Conservation (phyloP, 2,888 invertebrate species). For the Tenthredo distinguenda region DNA sequence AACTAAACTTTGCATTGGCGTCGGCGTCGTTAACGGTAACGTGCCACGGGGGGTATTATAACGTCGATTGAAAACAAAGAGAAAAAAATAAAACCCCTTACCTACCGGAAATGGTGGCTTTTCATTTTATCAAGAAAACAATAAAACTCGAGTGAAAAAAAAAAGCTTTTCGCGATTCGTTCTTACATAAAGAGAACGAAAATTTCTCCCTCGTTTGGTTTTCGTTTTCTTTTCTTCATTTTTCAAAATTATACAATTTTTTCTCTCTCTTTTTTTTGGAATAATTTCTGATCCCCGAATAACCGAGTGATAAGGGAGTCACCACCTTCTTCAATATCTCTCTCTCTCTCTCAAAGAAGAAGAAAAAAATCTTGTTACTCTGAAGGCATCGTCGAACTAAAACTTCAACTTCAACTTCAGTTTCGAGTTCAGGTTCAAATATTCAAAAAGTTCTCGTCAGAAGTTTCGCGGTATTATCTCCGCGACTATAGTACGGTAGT, state of each 20-base stretch:
- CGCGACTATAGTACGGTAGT: background rate
- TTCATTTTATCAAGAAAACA: slow-evolving; percentile 1
- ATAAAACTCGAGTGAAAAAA: background rate
- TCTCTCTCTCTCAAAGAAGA: background rate
- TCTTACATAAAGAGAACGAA: background rate
- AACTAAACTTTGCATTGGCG: background rate
- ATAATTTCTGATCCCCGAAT: background rate
- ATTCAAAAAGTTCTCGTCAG: background rate
- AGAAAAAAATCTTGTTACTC: background rate
- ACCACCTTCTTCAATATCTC: background rate
- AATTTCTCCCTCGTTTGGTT: background rate
- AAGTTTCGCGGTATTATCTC: slow-evolving; percentile 5
- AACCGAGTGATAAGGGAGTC: background rate
- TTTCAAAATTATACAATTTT: background rate
- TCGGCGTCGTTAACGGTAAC: slow-evolving; percentile 10
- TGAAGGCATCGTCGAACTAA: too few species aligned
- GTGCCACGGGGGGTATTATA: background rate
- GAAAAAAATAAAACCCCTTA: background rate
- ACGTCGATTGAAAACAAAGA: background rate
- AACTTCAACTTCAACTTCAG: background rate
- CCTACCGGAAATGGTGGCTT: background rate
- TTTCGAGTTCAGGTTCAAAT: background rate
- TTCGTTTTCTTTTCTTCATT: background rate
- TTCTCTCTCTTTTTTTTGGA: background rate
- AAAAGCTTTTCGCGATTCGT: background rate